A percentile compares a stretch with the other conserved stretches of the same genome.
Evolutionary conservation across 1,140 invertebrate genomes (phyloP).

Genomic region (Zaprionus inermis): DNA sequence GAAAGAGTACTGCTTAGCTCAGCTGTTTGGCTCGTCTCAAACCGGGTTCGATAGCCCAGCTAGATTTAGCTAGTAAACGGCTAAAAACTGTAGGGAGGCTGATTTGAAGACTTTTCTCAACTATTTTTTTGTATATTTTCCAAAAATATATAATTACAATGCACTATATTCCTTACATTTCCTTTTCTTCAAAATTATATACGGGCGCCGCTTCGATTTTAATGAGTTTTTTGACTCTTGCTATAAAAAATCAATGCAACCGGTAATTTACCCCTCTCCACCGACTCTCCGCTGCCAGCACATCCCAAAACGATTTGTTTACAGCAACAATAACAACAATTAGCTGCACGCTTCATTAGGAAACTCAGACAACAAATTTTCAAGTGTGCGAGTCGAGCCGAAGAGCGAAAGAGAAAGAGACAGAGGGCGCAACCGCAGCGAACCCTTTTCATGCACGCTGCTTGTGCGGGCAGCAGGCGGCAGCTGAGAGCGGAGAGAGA

Average conservation of each 20-base stretch:
- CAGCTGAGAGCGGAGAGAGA: neutral
- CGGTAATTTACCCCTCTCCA: constrained; percentile 21
- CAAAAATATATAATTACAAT: neutral
- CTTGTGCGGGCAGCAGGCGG: constrained; percentile 14
- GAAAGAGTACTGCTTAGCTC: neutral
- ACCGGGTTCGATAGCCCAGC: constrained; percentile 35
- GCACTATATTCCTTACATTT: constrained; percentile 1
- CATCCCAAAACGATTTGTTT: constrained; percentile 66
- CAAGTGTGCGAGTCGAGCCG: constrained; percentile 52
- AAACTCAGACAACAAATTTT: constrained; percentile 77
- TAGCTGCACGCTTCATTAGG: constrained; percentile 74
- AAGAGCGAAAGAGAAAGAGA: constrained; percentile 17
- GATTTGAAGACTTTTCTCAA: neutral
- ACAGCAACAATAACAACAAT: constrained; percentile 53
- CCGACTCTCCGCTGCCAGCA: constrained; percentile 11
- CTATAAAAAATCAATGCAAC: constrained; percentile 50
- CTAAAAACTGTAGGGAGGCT: neutral
- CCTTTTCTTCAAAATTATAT: neutral
- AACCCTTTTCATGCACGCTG: constrained; percentile 54
- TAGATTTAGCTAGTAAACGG: constrained; percentile 15
- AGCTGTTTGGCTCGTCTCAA: constrained; percentile 32
- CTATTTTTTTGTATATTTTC: constrained; percentile 6
- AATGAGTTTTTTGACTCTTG: constrained; percentile 62
- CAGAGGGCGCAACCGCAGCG: constrained; percentile 18
- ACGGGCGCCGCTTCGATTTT: constrained; percentile 19